phyloP scores from a whole-genome alignment of 2,113 vertebrate genomes.

The Emberiza fucata region DNA sequence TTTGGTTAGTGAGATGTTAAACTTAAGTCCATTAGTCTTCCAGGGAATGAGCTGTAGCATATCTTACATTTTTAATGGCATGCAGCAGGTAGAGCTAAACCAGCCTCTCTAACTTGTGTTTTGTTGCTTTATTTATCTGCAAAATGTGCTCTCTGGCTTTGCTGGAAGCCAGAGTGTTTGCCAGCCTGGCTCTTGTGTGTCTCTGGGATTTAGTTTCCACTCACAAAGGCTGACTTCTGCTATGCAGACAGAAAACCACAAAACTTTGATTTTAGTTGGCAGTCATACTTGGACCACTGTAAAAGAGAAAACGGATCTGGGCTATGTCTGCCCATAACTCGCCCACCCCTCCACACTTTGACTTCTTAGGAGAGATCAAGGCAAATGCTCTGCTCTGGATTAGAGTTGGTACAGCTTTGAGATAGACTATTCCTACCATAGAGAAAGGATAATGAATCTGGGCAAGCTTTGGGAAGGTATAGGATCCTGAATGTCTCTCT shows the following conservation, averaged over 20 bases:
- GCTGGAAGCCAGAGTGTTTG: background rate
- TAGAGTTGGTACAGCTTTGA: background rate
- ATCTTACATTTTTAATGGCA: background rate
- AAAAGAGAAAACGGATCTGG: constrained; percentile 42
- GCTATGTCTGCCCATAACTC: background rate
- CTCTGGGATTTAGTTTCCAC: constrained; percentile 41
- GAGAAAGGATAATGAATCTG: background rate
- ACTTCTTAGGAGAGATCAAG: constrained; percentile 16
- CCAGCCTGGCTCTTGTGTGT: background rate
- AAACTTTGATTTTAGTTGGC: constrained; percentile 55
- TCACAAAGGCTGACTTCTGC: constrained; percentile 27
- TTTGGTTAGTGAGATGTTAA: background rate
- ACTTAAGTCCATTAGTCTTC: background rate
- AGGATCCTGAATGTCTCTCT: background rate
- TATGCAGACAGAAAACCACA: constrained; percentile 56
- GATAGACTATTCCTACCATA: background rate
- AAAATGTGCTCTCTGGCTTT: background rate
- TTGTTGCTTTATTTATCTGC: background rate
- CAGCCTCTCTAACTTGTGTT: background rate
- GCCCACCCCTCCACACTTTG: background rate
- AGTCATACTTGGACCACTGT: constrained; percentile 10
- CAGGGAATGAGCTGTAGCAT: background rate
- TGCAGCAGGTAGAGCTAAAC: constrained; percentile 3
- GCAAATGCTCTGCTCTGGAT: background rate
- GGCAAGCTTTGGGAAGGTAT: background rate